Evolutionary conservation across 2,888 invertebrate genomes (phyloP).

Genomic region (Phengaris alcon): DNA sequence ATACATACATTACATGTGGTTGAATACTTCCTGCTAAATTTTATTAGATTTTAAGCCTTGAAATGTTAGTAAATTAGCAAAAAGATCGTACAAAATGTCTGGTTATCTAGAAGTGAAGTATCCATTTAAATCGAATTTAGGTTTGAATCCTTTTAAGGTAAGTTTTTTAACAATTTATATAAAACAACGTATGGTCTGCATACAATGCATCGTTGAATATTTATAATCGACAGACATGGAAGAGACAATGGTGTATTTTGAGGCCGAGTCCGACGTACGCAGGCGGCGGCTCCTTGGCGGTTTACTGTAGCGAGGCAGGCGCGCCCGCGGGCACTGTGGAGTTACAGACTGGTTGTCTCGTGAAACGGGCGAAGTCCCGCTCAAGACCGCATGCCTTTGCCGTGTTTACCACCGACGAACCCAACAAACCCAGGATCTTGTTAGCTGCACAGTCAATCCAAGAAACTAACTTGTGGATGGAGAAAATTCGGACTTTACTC

Average conservation of each 20-base stretch:
- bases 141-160: conserved; percentile 83
- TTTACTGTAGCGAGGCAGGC: conserved; percentile 76
- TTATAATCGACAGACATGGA: conserved; percentile 79
- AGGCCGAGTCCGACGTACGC: conserved; percentile 76
- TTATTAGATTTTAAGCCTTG: background rate
- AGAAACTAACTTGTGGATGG: conserved; percentile 85
- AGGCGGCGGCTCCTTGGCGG: conserved; percentile 75
- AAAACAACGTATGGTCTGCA: conserved; percentile 31
- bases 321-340: conserved; percentile 71
- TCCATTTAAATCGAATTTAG: conserved; percentile 79
- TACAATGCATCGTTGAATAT: conserved; percentile 43
- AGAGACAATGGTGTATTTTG: conserved; percentile 82
- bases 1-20: conserved; percentile 40
- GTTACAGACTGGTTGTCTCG: conserved; percentile 79
- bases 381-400: conserved; percentile 85
- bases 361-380: conserved; percentile 83
- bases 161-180: conserved; percentile 43
- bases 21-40: background rate
- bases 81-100: conserved; percentile 54
- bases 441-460: conserved; percentile 82
- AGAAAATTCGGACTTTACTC: conserved; percentile 77
- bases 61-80: conserved; percentile 20
- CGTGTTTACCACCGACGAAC: conserved; percentile 79
- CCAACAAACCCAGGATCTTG: conserved; percentile 81
- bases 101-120: conserved; percentile 83